Base-by-base conservation (phyloP, 2,888 invertebrate genomes). In the Amorpha juglandis region DNA sequence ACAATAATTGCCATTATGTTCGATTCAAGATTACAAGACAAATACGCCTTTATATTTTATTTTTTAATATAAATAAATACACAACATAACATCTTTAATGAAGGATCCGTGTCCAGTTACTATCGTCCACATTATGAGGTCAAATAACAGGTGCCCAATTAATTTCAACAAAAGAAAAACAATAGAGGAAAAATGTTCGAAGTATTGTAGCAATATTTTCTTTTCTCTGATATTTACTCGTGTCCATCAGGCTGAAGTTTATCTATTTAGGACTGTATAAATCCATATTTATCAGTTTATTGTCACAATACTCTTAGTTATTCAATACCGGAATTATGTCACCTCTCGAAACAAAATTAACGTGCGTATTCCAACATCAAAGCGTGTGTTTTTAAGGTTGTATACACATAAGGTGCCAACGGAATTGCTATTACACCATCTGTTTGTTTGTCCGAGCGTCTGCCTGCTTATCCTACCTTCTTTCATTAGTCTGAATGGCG, bases 211-310 rank as follows among this genome's bases (percentile, higher is more conserved):
- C 19, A 50, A 50, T 50, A 50, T 50, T 50, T 19, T 50, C 33
- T 19, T 52, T 52, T 33, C 14, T 33, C 0, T 0, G 14, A 27
- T 33, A 12, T 27, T 52, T 33, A 0, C 12, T 14, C 52, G 27
- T 33, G 14, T 6, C 52, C 52, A 52, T 27, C 27, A 52, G 21
- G 4, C 52, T 52, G 27, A 27, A 33, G 11, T 33, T 52, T 52
- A 33, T 52, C 52, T 33, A 52, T 6, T 50, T 50, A 52, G 27
- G 16, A 27, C 19, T 27, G 27, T 52, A 52, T 52, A 52, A 27
- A 52, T 52, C 52, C 21, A 52, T 52, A 52, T 27, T 52, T 52
- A 52, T 52, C 52, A 52, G 52, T 27, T 52, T 52, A 27, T 52
- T 52, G 52, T 27, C 27, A 27, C 52, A 27, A 21, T 51, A 9